A percentile compares a stretch with the other conserved stretches of the same genome.
phyloP scores from a whole-genome alignment of 2,113 vertebrate species.

The Podarcis muralis region DNA sequence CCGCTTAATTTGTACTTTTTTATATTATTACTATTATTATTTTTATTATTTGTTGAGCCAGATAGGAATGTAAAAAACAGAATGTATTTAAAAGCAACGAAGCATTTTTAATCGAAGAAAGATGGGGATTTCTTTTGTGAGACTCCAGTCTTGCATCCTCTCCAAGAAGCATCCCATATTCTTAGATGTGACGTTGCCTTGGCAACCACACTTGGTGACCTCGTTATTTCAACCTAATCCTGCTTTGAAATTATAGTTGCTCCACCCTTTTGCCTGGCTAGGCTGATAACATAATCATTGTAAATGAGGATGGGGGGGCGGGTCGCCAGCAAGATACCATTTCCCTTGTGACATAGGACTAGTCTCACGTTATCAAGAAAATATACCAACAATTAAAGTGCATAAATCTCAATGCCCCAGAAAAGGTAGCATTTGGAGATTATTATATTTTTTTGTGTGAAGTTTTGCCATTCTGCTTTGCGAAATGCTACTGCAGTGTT shows the following conservation, averaged over 20 bases:
- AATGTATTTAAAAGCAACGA: constrained; percentile 71
- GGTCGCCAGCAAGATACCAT: constrained; percentile 73
- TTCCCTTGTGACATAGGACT: constrained; percentile 75
- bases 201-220: constrained; percentile 99
- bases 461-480: constrained; percentile 57
- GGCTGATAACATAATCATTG: constrained; percentile 99
- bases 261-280: constrained; percentile 99
- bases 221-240: constrained; percentile 99
- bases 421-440: constrained; percentile 63
- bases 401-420: constrained; percentile 68
- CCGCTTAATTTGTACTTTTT: not conserved
- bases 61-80: constrained; percentile 36
- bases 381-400: constrained; percentile 78
- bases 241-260: constrained; percentile 99
- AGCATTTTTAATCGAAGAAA: constrained; percentile 73
- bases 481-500: constrained; percentile 56
- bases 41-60: constrained; percentile 48
- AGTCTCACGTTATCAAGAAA: constrained; percentile 77
- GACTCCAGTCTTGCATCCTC: constrained; percentile 77
- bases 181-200: constrained; percentile 99
- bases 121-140: constrained; percentile 69
- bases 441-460: constrained; percentile 51
- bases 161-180: constrained; percentile 96
- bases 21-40: not conserved
- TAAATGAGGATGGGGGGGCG: constrained; percentile 91